Evolutionary conservation across 2,888 invertebrate genomes (phyloP), one percentile per base, ranked within the genome.

Genomic region (Schrankia costaestrigalis): DNA sequence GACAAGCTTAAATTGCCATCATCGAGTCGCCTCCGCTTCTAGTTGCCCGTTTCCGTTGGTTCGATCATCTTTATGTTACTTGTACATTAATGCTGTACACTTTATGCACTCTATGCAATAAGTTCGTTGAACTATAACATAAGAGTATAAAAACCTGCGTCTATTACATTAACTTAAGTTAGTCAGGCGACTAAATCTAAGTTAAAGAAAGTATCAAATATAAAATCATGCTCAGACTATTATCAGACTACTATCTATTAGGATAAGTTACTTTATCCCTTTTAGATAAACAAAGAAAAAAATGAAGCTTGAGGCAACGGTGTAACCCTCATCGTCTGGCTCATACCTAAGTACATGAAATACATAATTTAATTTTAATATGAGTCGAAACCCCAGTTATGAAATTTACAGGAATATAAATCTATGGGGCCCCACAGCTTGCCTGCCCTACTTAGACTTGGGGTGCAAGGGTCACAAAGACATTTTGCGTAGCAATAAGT

Each of bases 401-500:
- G 64, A 71, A 76, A 75, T 75, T 76, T 68, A 76, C 71, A 71
- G 55, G 60, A 60, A 49, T 62, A 67, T 72, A 73, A 78, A 78
- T 74, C 61, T 54, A 61, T 51, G 37, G 66, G 49, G 55, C 63
- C 66, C 63, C 62, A 46, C 51, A 56, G 54, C 55, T 64, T 58
- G 48, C 48, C 46, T 77, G 72, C 71, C 78, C 75, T 71, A 78
- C 70, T 76, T 77, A 77, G 21, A 58, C 49, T n/a, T n/a, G 54
- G 49, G 59, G 58, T 52, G 57, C 53, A 62, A 63, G 63, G 63
- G 58, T 53, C 54, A 59, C 59, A 58, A 65, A 74, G 76, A 76
- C 73, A 75, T 80, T 79, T 78, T 65, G 68, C 68, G 71, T 71
- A 66, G 73, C 68, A 77, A 78, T 80, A 83, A 81, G 70, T 71